Conservation (phyloP, 2,113 vertebrate species). For the Megaceryle maxima region DNA sequence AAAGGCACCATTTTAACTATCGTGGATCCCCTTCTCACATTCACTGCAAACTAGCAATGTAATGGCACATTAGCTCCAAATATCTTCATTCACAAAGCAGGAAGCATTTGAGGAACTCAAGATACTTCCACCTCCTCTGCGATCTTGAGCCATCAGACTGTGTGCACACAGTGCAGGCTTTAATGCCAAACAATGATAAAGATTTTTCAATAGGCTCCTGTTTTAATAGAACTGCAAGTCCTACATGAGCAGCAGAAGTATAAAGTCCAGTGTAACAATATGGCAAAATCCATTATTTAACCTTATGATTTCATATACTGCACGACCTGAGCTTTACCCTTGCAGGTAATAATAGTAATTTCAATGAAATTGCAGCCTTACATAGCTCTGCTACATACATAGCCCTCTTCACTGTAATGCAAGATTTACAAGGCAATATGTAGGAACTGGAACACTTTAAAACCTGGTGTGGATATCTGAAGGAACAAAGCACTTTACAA, state of each 20-base stretch:
- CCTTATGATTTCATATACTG: constrained; percentile 1
- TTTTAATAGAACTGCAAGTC: not conserved
- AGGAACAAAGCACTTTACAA: not conserved
- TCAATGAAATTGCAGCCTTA: constrained; percentile 48
- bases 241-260: not conserved
- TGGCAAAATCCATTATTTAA: constrained; percentile 30
- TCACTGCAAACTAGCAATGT: not conserved
- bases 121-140: not conserved
- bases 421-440: constrained; percentile 31
- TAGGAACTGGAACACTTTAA: constrained; percentile 19
- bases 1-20: not conserved
- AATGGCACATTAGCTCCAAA: not conserved
- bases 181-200: not conserved
- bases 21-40: not conserved
- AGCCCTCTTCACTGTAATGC: not conserved
- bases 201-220: not conserved
- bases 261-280: not conserved
- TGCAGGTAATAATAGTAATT: constrained; percentile 46
- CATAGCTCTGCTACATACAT: not conserved
- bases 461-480: not conserved
- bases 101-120: not conserved
- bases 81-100: not conserved
- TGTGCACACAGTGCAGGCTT: not conserved
- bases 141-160: not conserved
- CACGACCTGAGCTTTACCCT: constrained; percentile 24